These are phyloP conservation scores for Megalops atlanticus DNA, from an alignment of 2,113 vertebrate species.

Conservation along the genomic window DNA sequence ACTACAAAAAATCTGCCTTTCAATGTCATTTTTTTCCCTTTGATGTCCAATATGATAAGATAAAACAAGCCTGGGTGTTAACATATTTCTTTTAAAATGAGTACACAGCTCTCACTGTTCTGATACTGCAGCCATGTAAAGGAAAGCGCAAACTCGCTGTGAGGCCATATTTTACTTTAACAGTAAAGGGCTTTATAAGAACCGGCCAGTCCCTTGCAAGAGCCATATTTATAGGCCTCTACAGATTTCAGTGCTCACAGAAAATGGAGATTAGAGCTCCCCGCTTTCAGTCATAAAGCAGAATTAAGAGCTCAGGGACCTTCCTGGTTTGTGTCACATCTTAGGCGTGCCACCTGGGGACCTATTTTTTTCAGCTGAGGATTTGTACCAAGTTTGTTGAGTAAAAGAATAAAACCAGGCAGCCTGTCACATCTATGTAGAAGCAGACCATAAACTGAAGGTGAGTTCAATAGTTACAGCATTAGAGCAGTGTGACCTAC, in stretches of 20 bases:
- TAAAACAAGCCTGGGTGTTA: neutral
- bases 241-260: conserved; percentile 24
- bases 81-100: conserved; percentile 22
- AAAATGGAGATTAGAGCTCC: conserved; percentile 37
- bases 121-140: neutral
- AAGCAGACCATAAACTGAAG: neutral
- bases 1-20: neutral
- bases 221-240: conserved; percentile 32
- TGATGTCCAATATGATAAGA: neutral
- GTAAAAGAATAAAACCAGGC: neutral
- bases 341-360: neutral
- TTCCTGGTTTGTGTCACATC: conserved; percentile 32
- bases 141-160: neutral
- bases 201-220: conserved; percentile 34
- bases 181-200: conserved; percentile 40
- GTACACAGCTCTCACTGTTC: conserved; percentile 24
- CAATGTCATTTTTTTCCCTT: neutral
- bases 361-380: neutral
- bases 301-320: conserved; percentile 39
- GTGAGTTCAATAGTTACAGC: neutral
- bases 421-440: neutral
- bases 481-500: neutral
- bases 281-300: conserved; percentile 32
- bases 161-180: conserved; percentile 42
- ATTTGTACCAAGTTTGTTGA: neutral